These are phyloP conservation scores for Sander lucioperca DNA, from an alignment of 2,113 vertebrate species.

Conservation along the genomic window DNA sequence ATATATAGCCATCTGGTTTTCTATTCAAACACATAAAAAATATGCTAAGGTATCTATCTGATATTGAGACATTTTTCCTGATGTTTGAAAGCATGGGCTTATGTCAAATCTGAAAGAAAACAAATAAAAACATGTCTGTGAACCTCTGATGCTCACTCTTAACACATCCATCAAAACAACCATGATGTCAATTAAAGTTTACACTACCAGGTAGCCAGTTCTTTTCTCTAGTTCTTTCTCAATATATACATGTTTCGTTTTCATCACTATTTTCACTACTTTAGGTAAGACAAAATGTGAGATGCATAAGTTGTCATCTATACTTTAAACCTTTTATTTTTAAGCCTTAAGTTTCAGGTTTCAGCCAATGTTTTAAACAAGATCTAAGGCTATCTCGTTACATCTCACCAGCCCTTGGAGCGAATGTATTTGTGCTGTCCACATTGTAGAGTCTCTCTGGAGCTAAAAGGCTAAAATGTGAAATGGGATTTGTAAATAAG, in stretches of 20 bases:
- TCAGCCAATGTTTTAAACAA: not conserved
- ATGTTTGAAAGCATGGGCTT: not conserved
- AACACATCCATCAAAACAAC: not conserved
- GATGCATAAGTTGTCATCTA: not conserved
- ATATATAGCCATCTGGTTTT: not conserved
- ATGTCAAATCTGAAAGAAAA: not conserved
- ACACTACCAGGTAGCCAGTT: not conserved
- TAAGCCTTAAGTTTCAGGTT: not conserved
- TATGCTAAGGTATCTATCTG: not conserved
- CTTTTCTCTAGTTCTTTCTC: not conserved
- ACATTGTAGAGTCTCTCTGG: not conserved
- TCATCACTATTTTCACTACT: not conserved
- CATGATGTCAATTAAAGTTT: not conserved
- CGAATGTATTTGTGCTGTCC: not conserved
- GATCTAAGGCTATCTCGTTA: not conserved
- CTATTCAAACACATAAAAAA: not conserved
- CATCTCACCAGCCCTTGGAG: not conserved
- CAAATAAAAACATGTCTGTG: not conserved
- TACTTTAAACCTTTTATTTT: not conserved
- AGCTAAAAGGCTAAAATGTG: conserved; percentile 17
- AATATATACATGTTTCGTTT: not conserved
- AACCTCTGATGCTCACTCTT: not conserved
- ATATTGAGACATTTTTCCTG: not conserved
- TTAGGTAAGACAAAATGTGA: not conserved
- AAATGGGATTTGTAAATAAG: conserved; percentile 25